Evolutionary conservation across 2,888 invertebrate genomes (phyloP).

Genomic region (Hirtodrosophila histrioides): DNA sequence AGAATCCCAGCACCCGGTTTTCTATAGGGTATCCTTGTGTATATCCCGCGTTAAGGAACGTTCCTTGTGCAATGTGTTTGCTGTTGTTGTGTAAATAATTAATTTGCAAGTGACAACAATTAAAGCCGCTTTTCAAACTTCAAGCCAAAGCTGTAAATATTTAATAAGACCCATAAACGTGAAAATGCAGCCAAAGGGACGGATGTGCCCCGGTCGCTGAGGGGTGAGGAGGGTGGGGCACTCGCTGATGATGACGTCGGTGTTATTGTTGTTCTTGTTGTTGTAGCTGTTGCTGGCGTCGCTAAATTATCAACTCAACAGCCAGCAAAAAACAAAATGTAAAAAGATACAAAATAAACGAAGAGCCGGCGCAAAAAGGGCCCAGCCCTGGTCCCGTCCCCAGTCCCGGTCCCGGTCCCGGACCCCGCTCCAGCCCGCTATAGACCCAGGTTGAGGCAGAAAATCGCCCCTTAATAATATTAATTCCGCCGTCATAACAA

Average conservation of each 20-base stretch:
- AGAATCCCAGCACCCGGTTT: no score
- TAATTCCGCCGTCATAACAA: conserved; percentile 79
- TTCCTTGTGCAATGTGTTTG: conserved; percentile 3
- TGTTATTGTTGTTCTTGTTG: not conserved
- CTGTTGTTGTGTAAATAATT: conserved; percentile 66
- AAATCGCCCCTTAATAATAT: conserved; percentile 78
- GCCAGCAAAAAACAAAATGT: conserved; percentile 14
- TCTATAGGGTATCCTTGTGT: no score
- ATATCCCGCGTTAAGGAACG: not conserved
- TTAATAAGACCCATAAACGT: conserved; percentile 69
- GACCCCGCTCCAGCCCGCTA: not conserved
- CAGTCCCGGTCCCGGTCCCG: no score
- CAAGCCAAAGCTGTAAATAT: conserved; percentile 67
- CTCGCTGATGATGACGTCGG: conserved; percentile 58
- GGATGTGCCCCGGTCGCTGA: not conserved
- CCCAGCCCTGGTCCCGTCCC: conserved; percentile 4
- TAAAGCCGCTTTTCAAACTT: conserved; percentile 71
- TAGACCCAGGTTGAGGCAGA: conserved; percentile 39
- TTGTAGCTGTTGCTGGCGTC: conserved; percentile 35
- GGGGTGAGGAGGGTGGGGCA: conserved; percentile 1
- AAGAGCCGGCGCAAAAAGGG: conserved; percentile 17
- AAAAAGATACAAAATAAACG: conserved; percentile 1
- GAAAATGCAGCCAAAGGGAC: conserved; percentile 40
- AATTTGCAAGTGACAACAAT: conserved; percentile 78
- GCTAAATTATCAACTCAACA: conserved; percentile 76